Evolutionary conservation across 2,113 vertebrate genomes (phyloP).

Genomic region (Bos taurus): DNA sequence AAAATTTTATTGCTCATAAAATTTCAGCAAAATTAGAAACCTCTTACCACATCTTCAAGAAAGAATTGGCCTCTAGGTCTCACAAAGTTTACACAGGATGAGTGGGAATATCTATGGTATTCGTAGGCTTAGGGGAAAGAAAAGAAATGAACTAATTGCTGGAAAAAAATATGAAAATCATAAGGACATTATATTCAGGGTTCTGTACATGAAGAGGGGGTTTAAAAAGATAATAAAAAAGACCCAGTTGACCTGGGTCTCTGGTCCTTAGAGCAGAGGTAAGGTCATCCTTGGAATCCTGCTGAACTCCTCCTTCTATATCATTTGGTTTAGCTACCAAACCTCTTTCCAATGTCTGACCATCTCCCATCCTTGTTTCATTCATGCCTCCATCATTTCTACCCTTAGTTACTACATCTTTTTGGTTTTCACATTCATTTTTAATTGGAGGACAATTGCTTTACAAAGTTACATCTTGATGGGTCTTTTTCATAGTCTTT

Average conservation of each 20-base stretch:
- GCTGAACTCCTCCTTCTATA: neutral
- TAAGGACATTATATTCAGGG: neutral
- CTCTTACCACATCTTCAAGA: neutral
- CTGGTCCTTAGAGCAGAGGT: neutral
- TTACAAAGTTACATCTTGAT: neutral
- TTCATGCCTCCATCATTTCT: neutral
- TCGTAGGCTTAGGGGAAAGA: neutral
- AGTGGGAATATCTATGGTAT: neutral
- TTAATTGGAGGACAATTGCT: neutral
- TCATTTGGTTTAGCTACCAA: neutral
- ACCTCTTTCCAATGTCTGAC: neutral
- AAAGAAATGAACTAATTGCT: neutral
- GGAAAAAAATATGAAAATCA: neutral
- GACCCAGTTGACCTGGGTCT: neutral
- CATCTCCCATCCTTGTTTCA: neutral
- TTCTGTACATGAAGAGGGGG: neutral
- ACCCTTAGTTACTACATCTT: neutral
- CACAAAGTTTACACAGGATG: neutral
- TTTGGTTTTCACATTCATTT: neutral
- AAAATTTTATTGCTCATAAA: neutral
- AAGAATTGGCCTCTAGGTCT: neutral
- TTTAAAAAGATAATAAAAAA: neutral
- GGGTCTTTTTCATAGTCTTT: neutral
- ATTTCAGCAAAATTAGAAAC: neutral
- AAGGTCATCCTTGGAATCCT: neutral